Base-by-base conservation (phyloP, 1,140 invertebrate species). In the Neotoxoptera formosana region DNA sequence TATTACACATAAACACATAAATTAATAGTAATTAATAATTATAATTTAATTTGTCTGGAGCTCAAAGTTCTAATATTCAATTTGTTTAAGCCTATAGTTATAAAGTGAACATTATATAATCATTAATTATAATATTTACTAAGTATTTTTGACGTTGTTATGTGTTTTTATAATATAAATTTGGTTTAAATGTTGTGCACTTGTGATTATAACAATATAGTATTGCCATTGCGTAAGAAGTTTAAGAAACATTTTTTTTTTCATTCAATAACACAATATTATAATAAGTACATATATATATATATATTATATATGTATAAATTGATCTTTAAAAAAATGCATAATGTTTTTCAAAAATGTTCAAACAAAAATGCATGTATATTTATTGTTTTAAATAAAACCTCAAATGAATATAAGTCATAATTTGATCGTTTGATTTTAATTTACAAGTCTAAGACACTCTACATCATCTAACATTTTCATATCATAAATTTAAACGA, bases 11-110 rank as follows among this genome's bases (percentile, higher is more conserved):
- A 83, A 20, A 83, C 34, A 83, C 34, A 83, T 23, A 41, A 23
- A 83, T 83, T 41, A 83, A 83, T 76, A 76, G 30, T 83, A 83
- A 83, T 83, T 83, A 83, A n/a, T 83, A 83, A 83, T 83, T 83
- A 41, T 83, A 41, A 41, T 83, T 83, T 83, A 83, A 83, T 83
- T 83, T 36, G 81, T 83, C 81, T 83, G 81, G 81, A 83, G 34
- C 81, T 83, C 81, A 83, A 83, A 83, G 81, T 83, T 83, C 81
- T 83, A 41, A 36, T 36, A 83, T 83, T 41, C 81, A 83, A 83
- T 83, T 83, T 83, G 20, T 36, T 83, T 76, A 76, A 34, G 30
- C 30, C 11, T 76, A 53, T 53, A 76, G 30, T 76, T 41, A 83
- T 83, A 83, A 83, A 36, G 2, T 41, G 36, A 83, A 36, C 34